Base-by-base conservation (phyloP, 2,888 invertebrate genomes). In the Allygus modestus region DNA sequence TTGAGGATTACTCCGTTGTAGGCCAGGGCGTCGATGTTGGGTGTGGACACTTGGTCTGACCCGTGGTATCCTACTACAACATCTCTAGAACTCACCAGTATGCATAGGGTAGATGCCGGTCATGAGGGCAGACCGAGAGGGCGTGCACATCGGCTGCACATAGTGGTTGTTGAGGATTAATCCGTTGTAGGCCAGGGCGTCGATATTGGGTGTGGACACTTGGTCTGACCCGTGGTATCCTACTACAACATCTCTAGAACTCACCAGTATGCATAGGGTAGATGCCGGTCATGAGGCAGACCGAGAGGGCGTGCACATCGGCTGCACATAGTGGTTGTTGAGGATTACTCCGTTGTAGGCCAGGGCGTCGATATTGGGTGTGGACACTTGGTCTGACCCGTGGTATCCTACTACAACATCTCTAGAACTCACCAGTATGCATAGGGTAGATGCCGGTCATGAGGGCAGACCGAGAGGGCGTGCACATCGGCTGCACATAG, bases 321-420 rank as follows among this genome's bases (percentile, higher is more conserved):
- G 95, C 87, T 96, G 94, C 0, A 95, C 96, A 89, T 98, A 98
- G 89, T 97, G 96, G 88, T 95, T 95, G 89, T 97, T 96, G 37
- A 98, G 91, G 84, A 97, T 95, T 26, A 97, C 93, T 1, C 98
- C 97, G 89, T 95, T 94, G 89, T 95, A 96, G 0, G 96, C 98
- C 86, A 98, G 89, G 0, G 95, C 94, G 90, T 98, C 98, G 84
- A 98, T 95, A 89, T 98, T 98, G 0, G 97, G 97, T 0, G 98
- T 98, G 69, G 95, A 93, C 88, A 97, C 97, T 91, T 97, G 96
- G 87, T 95, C 92, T 0, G 96, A 95, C 0, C 98, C 98, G 88
- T 97, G 97, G n/a, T n/a, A n/a, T n/a, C n/a, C n/a, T 89, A 96
- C 97, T 82, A 97, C 95, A 5, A 97, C 95, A 90, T 98, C 98